Evolutionary conservation across 2,797 vertebrate species (phyloP), one percentile per base, ranked within the genome.

Genomic region (Epinephelus coioides): DNA sequence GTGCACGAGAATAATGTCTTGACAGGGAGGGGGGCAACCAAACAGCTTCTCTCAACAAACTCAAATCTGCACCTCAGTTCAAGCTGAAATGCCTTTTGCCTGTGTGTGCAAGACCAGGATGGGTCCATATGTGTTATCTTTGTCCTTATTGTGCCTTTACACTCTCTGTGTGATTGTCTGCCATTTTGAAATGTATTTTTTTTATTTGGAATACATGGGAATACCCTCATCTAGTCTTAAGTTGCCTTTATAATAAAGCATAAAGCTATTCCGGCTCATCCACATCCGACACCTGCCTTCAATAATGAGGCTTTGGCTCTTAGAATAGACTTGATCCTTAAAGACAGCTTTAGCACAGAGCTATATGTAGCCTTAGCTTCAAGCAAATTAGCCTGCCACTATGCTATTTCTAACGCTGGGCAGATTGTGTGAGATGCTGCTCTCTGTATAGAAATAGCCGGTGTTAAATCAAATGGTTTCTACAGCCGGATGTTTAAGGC

Each of bases 131-230:
- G 72, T 85, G 76, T 64, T 69, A 59, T 75, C 64, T 69, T 55
- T 81, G 78, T 81, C 82, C 81, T 86, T 89, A 85, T 84, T 88
- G 85, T 86, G 89, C 78, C 74, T 90, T 83, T 79, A 87, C 73
- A 77, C 69, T 79, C 75, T 79, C 86, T 85, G 14, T 80, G 76
- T 87, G 86, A 85, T 83, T 89, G 92, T 93, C 92, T 95, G 92
- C 93, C 92, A 95, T 94, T 95, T 94, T 94, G 91, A 91, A 92
- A 86, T 59, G 64, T 43, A 69, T 83, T 82, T 78, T 80, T 65
- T 83, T 43, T 17, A 69, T 76, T 71, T 27, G 5, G 76, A 65
- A 83, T 73, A 76, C 9, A 54, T 70, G 64, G 44, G 19, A 50
- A 43, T 25, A 51, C 4, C 55, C 9, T 67, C 17, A 69, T 55